Evolutionary conservation across 2,113 vertebrate genomes (phyloP), one percentile per base, ranked within the genome.

Genomic region (Alexandromys fortis): DNA sequence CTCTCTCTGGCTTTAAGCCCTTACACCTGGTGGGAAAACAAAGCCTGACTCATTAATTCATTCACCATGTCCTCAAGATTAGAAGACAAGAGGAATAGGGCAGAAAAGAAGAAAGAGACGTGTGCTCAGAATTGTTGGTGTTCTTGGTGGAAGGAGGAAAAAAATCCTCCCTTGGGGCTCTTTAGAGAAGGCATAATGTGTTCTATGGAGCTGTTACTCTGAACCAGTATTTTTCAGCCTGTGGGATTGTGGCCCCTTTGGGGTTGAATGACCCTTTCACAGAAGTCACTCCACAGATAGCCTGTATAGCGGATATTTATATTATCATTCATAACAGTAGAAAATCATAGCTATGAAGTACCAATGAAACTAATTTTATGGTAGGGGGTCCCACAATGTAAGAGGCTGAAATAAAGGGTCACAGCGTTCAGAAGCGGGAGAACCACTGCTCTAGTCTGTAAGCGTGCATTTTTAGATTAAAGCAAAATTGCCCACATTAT

Each of bases 31-130:
- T n/a, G 17, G 24, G 61, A 42, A 82, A 77, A 90, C 86, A 90
- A 94, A 83, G 76, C 26, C 94, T 91, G 67, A 90, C 55, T 47
- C 21, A 82, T 73, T 94, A 72, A 88, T 95, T 88, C 95, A 95
- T 95, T 94, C 87, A 88, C 11, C 0, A 0, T 58, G 63, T 88
- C 42, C 88, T 96, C 47, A 63, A 93, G 88, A 94, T 92, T 58
- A 73, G 93, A 95, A 85, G 83, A 77, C 72, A 30, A 81, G 24
- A 24, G 65, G 30, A 2, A 21, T 10, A 5, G 24, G 22, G 22
- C 7, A 7, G 13, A n/a, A 35, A 72, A 68, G 26, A n/a, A 11
- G 67, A 81, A 88, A 86, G 77, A 52, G 72, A 78, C 38, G 89
- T 88, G 52, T 89, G 67, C 45, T 94, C 77, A 52, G 70, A 91